Evolutionary conservation across 2,888 invertebrate genomes (phyloP).

Genomic region (Adela reaumurella): DNA sequence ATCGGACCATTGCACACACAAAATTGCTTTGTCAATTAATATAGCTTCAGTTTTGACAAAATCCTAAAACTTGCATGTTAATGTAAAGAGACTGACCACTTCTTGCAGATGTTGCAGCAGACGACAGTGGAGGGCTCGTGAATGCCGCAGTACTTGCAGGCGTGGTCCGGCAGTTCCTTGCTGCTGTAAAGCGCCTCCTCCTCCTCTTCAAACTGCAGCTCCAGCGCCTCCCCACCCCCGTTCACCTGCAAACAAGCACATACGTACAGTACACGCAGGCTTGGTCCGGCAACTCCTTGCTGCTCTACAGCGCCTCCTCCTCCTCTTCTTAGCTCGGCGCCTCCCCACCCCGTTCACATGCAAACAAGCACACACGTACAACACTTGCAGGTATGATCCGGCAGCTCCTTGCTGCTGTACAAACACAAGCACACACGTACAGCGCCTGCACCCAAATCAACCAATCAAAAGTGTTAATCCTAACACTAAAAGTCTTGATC

Average conservation of each 20-base stretch:
- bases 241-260: conserved; percentile 62
- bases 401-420: conserved; percentile 82
- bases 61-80: not conserved
- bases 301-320: conserved; percentile 85
- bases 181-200: conserved; percentile 86
- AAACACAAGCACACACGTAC: no score
- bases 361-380: no score
- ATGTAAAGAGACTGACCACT: conserved; percentile 88
- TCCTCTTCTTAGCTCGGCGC: conserved; percentile 95
- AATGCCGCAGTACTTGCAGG: conserved; percentile 98
- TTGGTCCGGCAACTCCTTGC: conserved; percentile 86
- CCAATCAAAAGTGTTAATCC: no score
- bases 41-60: not conserved
- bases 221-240: conserved; percentile 70
- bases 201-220: conserved; percentile 93
- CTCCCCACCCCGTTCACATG: conserved; percentile 68
- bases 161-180: conserved; percentile 89
- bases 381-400: conserved; percentile 97
- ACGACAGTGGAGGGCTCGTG: conserved; percentile 97
- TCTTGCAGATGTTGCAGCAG: conserved; percentile 97
- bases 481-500: no score
- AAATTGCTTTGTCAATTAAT: no score
- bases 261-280: conserved; percentile 99
- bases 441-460: conserved; percentile 99
- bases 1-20: no score